Evolutionary conservation across 2,797 vertebrate species (phyloP).

Genomic region (Melanotaenia boesemani): DNA sequence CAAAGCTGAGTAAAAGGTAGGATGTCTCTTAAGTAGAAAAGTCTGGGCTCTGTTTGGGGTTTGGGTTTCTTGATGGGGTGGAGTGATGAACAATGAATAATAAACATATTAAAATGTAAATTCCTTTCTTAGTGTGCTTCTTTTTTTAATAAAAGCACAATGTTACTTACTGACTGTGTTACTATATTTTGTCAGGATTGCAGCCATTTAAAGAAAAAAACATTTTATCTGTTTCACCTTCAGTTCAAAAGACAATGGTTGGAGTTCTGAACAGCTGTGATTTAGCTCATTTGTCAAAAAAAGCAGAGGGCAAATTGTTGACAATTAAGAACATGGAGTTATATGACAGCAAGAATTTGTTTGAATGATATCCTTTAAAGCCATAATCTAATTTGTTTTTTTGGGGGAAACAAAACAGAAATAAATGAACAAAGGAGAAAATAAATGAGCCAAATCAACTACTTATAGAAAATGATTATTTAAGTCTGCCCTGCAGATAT

Average conservation of each 20-base stretch:
- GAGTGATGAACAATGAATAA: conserved; percentile 20
- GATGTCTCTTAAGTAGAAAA: conserved; percentile 34
- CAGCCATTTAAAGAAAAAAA: conserved; percentile 39
- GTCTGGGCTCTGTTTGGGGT: conserved; percentile 38
- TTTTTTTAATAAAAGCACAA: conserved; percentile 29
- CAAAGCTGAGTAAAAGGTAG: conserved; percentile 46
- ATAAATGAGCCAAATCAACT: conserved; percentile 31
- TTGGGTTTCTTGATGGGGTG: conserved; percentile 36
- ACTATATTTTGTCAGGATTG: conserved; percentile 45
- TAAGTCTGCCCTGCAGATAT: conserved; percentile 27
- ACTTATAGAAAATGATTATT: conserved; percentile 25
- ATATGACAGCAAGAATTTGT: conserved; percentile 30
- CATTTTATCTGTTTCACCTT: conserved; percentile 40
- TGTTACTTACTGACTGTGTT: conserved; percentile 28
- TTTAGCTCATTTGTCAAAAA: conserved; percentile 51
- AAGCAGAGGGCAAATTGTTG: conserved; percentile 51
- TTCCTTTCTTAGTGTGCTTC: conserved; percentile 3
- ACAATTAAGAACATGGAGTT: conserved; percentile 37
- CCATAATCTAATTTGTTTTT: conserved; percentile 36
- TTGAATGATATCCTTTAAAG: conserved; percentile 46
- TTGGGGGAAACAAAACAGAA: conserved; percentile 18
- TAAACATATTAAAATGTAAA: conserved; percentile 24
- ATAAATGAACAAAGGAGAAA: conserved; percentile 30
- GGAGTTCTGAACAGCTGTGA: conserved; percentile 35
- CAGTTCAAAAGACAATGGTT: conserved; percentile 55